Evolutionary conservation across 2,113 vertebrate species (phyloP).

Genomic region (Paedocypris sp.): DNA sequence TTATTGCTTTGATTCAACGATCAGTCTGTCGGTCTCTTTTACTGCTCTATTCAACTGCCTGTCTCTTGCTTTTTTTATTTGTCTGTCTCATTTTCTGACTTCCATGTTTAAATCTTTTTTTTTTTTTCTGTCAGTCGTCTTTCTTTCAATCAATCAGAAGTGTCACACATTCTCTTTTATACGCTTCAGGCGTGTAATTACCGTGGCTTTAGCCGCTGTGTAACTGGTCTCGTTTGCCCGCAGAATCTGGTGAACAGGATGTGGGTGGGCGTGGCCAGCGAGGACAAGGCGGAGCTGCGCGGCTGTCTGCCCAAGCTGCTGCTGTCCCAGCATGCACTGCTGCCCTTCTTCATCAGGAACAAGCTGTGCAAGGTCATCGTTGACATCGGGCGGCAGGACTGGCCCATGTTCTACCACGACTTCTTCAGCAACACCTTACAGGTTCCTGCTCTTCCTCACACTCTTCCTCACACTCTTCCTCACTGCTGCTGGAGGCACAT

Average conservation of each 20-base stretch:
- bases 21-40: too few species aligned
- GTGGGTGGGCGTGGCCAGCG: conserved; percentile 91
- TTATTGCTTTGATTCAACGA: too few species aligned
- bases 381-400: conserved; percentile 94
- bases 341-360: conserved; percentile 95
- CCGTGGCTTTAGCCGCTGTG: neutral
- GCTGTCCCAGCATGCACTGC: conserved; percentile 83
- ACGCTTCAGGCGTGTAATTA: too few species aligned
- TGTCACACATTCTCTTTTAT: too few species aligned
- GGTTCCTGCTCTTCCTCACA: conserved; percentile 54
- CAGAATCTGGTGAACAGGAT: conserved; percentile 98
- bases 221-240: conserved; percentile 7
- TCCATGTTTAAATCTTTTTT: too few species aligned
- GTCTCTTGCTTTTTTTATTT: too few species aligned
- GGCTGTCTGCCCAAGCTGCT: conserved; percentile 92
- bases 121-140: too few species aligned
- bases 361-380: conserved; percentile 98
- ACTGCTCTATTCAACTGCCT: too few species aligned
- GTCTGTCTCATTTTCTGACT: too few species aligned
- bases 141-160: too few species aligned
- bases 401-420: conserved; percentile 99
- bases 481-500: too few species aligned
- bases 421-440: conserved; percentile 97
- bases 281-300: conserved; percentile 96
- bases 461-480: too few species aligned